A percentile compares a stretch with the other conserved stretches of the same genome.
Conservation (phyloP, 2,113 vertebrate species). For the Neodontobutis hainanensis region DNA sequence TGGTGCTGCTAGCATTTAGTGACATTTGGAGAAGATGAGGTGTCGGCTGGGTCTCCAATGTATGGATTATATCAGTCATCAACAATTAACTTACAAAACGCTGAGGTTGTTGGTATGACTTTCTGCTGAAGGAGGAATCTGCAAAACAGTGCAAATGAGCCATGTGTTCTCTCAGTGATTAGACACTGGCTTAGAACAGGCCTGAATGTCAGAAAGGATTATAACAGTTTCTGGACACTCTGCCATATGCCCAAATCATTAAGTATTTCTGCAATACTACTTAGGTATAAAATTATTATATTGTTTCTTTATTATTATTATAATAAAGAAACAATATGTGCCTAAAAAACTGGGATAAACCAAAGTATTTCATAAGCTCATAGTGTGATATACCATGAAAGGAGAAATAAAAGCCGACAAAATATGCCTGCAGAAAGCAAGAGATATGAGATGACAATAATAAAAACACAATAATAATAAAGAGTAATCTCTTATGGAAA, state of each 20-base stretch:
- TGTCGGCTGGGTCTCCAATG: constrained; percentile 41
- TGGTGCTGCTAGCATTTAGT: constrained; percentile 63
- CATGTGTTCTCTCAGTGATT: constrained; percentile 69
- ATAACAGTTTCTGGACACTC: constrained; percentile 44
- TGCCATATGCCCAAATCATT: not conserved
- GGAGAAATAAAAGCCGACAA: constrained; percentile 54
- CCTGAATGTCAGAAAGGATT: constrained; percentile 66
- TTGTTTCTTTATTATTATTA: no score
- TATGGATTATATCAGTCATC: constrained; percentile 65
- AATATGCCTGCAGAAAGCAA: constrained; percentile 36
- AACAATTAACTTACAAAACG: constrained; percentile 70
- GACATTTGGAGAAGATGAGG: constrained; percentile 69
- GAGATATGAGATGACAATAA: constrained; percentile 56
- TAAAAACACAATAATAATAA: constrained; percentile 69
- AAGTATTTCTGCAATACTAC: constrained; percentile 3
- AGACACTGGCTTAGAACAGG: constrained; percentile 55
- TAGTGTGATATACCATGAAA: constrained; percentile 34
- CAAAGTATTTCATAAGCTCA: constrained; percentile 34
- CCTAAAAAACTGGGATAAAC: constrained; percentile 27
- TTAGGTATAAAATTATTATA: constrained; percentile 26
- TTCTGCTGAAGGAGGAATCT: constrained; percentile 52
- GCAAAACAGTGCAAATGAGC: constrained; percentile 42
- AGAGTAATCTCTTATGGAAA: constrained; percentile 71
- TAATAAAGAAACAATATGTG: not conserved
- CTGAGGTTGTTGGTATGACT: constrained; percentile 58